These are phyloP conservation scores for Drosophila nasuta DNA, from an alignment of 1,140 invertebrate species.

Conservation along the genomic window DNA sequence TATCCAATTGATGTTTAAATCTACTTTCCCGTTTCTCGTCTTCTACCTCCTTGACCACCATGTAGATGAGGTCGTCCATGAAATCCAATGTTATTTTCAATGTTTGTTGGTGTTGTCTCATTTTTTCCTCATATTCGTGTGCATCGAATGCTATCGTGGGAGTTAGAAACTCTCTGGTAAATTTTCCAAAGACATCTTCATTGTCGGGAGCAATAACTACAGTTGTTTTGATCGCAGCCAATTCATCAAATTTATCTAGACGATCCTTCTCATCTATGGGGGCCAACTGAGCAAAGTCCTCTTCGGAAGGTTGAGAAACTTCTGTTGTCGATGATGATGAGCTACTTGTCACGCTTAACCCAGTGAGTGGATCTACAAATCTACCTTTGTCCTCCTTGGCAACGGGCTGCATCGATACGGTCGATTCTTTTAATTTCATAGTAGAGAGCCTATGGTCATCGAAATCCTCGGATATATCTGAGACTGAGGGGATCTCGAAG, in stretches of 20 bases:
- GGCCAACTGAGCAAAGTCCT: neutral
- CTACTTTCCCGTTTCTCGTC: neutral
- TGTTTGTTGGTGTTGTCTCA: neutral
- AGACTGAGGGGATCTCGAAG: neutral
- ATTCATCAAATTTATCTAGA: neutral
- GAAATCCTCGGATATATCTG: neutral
- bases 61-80: neutral
- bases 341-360: neutral
- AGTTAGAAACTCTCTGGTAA: neutral
- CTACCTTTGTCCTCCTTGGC: neutral
- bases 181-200: neutral
- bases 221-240: neutral
- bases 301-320: neutral
- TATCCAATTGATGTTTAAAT: constrained; percentile 32
- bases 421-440: no score
- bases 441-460: neutral
- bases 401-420: neutral
- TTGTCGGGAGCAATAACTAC: neutral
- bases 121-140: neutral
- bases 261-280: neutral
- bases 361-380: constrained; percentile 14
- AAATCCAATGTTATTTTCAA: neutral
- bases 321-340: neutral
- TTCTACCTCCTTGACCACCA: neutral
- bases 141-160: no score